Conservation (phyloP, 1,140 invertebrate genomes). For the Aradophagus sp. region DNA sequence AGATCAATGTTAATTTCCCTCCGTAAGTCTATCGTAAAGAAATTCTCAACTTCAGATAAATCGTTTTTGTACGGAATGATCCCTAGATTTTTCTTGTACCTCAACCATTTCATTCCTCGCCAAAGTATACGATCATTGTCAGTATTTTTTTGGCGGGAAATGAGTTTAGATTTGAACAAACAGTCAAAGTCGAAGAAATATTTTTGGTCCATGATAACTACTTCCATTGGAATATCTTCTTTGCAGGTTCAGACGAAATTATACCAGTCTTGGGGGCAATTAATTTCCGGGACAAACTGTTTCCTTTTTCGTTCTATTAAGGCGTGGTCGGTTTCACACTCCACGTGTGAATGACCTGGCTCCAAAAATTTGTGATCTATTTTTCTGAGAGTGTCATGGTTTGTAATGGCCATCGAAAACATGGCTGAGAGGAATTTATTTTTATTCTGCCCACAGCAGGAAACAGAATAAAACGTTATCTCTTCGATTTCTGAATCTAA, state of each 20-base stretch:
- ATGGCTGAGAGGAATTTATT: slow-evolving; percentile 58
- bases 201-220: too few species aligned
- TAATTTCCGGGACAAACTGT: not conserved
- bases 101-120: too few species aligned
- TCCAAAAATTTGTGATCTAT: slow-evolving; percentile 67
- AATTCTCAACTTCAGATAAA: too few species aligned
- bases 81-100: too few species aligned
- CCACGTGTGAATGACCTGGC: slow-evolving; percentile 63
- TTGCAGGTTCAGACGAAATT: not conserved
- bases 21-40: too few species aligned
- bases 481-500: slow-evolving; percentile 44
- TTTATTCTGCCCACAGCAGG: slow-evolving; percentile 66
- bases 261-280: slow-evolving; percentile 10
- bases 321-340: slow-evolving; percentile 59
- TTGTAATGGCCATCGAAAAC: slow-evolving; percentile 39
- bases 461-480: slow-evolving; percentile 64
- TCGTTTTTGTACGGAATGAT: too few species aligned
- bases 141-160: too few species aligned
- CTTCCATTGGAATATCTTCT: slow-evolving; percentile 5
- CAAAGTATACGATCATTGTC: too few species aligned
- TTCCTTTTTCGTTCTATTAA: slow-evolving; percentile 56
- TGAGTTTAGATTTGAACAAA: too few species aligned
- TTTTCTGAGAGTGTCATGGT: slow-evolving; percentile 31
- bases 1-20: too few species aligned
- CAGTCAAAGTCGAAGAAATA: too few species aligned